Percentiles rank a stretch among this genome's conserved stretches.
Conservation (phyloP, 2,113 vertebrate genomes). For the Tretioscincus oriximinensis region DNA sequence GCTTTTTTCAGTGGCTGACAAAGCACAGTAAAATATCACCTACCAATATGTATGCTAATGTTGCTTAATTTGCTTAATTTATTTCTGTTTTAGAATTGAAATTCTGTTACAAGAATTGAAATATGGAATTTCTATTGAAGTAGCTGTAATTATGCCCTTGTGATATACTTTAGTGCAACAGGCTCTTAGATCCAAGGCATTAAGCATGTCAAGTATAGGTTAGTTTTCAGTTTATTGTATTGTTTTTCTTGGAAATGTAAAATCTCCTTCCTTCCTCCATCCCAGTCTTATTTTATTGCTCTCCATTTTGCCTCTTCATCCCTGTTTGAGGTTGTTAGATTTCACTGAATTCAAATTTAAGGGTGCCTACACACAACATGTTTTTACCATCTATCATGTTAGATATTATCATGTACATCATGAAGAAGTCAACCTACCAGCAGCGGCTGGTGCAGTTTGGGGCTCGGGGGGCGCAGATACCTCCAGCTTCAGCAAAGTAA, state of each 20-base stretch:
- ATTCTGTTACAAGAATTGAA: neutral
- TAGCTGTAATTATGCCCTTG: too few species aligned
- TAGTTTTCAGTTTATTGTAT: neutral
- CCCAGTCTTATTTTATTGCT: constrained; percentile 13
- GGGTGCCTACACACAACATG: too few species aligned
- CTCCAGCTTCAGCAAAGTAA: too few species aligned
- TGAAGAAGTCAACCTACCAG: too few species aligned
- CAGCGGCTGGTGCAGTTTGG: too few species aligned
- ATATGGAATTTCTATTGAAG: neutral
- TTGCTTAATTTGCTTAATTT: neutral
- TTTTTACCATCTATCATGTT: too few species aligned
- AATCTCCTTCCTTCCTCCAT: neutral
- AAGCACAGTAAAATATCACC: neutral
- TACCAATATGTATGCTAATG: neutral
- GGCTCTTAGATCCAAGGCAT: neutral
- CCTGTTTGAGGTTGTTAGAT: constrained; percentile 22
- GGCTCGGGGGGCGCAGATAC: too few species aligned
- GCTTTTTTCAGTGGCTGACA: neutral
- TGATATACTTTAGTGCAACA: neutral
- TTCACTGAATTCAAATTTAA: neutral
- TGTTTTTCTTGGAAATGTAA: neutral
- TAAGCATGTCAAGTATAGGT: constrained; percentile 10
- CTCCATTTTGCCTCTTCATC: constrained; percentile 34
- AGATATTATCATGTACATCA: too few species aligned
- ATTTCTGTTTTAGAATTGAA: neutral